Percentiles rank a stretch among this genome's conserved stretches.
phyloP scores from a whole-genome alignment of 1,140 invertebrate genomes.

The Harlomillsia oculata region DNA sequence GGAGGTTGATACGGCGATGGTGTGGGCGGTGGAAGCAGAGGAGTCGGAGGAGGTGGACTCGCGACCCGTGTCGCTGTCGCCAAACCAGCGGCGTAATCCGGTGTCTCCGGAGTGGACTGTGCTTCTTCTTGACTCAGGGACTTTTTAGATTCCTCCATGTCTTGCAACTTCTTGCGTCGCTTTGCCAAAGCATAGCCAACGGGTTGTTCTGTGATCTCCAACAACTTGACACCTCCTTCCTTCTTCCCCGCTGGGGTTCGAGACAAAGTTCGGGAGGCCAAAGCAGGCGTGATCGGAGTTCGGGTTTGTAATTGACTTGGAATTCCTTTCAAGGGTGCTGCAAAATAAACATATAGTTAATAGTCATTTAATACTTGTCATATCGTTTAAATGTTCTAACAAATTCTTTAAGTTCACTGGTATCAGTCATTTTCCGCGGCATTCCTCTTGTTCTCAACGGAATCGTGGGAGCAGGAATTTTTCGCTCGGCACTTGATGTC shows the following conservation, averaged over 20 bases:
- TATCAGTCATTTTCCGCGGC: conserved; percentile 93
- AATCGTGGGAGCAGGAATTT: conserved; percentile 74
- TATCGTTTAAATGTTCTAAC: neutral
- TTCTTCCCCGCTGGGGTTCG: conserved; percentile 53
- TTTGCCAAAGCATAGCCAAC: conserved; percentile 54
- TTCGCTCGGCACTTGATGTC: conserved; percentile 71
- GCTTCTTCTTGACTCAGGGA: conserved; percentile 40
- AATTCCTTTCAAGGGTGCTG: conserved; percentile 81
- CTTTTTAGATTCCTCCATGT: conserved; percentile 60
- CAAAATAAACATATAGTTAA: conserved; percentile 22
- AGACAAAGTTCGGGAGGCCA: conserved; percentile 39
- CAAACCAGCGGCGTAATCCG: conserved; percentile 70
- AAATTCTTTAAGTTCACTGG: conserved; percentile 52
- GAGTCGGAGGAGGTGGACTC: conserved; percentile 39
- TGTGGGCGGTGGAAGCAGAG: conserved; percentile 8
- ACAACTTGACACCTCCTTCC: conserved; percentile 81
- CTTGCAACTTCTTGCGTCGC: conserved; percentile 53
- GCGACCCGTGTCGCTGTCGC: conserved; percentile 38
- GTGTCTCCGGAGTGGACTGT: conserved; percentile 42
- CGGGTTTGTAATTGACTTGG: conserved; percentile 63
- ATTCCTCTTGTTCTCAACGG: conserved; percentile 84
- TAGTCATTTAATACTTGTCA: neutral
- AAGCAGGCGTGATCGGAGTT: conserved; percentile 31
- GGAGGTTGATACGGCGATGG: conserved; percentile 39
- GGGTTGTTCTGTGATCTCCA: conserved; percentile 89